A percentile compares a stretch with the other conserved stretches of the same genome.
phyloP scores from a whole-genome alignment of 1,140 invertebrate species.

The Drosophila micromelanica region DNA sequence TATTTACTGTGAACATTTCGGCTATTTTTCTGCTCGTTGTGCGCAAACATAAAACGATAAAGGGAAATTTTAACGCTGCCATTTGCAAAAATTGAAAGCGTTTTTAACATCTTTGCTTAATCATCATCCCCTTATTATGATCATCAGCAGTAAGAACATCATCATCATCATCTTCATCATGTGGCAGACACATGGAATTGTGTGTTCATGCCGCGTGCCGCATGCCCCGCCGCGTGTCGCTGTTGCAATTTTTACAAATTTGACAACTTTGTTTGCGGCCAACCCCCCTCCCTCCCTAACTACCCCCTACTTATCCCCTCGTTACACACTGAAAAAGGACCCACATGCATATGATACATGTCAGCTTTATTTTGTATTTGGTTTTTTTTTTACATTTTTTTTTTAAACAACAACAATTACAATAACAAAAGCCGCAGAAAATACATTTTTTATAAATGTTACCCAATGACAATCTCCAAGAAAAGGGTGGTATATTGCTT shows the following conservation, averaged over 20 bases:
- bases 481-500: too few species aligned
- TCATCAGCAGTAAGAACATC: not conserved
- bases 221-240: constrained; percentile 44
- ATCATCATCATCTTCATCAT: constrained; percentile 8
- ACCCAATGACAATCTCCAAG: too few species aligned
- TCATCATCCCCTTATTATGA: constrained; percentile 7
- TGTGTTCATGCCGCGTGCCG: constrained; percentile 5
- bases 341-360: constrained; percentile 66
- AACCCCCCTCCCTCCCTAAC: not conserved
- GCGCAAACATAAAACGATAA: constrained; percentile 37
- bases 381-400: constrained; percentile 14
- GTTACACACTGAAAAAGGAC: constrained; percentile 13
- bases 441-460: constrained; percentile 6
- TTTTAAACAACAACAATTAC: constrained; percentile 10
- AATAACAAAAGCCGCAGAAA: constrained; percentile 36
- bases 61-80: constrained; percentile 38
- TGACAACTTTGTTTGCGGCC: constrained; percentile 59
- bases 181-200: constrained; percentile 3
- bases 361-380: constrained; percentile 50
- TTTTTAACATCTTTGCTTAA: constrained; percentile 35
- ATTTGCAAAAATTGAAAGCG: constrained; percentile 28
- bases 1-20: not conserved
- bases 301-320: not conserved
- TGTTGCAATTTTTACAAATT: constrained; percentile 74
- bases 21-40: not conserved